Base-by-base conservation (phyloP, 2,888 invertebrate genomes). In the Tricholauxania praeusta region DNA sequence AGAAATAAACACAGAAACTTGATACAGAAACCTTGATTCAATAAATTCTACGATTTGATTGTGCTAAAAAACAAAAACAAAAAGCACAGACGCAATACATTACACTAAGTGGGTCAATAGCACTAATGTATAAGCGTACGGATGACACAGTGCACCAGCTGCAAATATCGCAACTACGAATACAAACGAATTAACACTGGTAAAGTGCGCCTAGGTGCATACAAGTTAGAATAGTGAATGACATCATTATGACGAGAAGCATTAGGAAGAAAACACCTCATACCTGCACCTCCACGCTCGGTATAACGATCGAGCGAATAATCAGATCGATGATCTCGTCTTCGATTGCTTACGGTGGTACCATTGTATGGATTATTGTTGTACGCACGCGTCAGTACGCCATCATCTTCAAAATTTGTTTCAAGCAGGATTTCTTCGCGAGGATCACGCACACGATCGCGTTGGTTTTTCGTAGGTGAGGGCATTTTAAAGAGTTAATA, bases 341-440 rank as follows among this genome's bases (percentile, higher is more conserved):
- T 80, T 8, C 82, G 79, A 77, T 84, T 86, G 52, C 81, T 81
- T 64, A 78, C 73, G 19, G 71, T 70, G 15, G 73, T 69, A 49
- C 74, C 75, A 14, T 71, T 80, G 74, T 82, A 82, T 39, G 83
- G 82, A 80, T 86, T 85, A 70, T 84, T 85, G 73, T 84, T 86
- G 77, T 87, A 86, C 59, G 87, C 87, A 52, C 83, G 84, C 32
- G 88, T 88, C 66, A 87, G 76, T n/a, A 86, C 80, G 62, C 85
- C 87, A 72, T 88, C 88, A 57, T 87, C 86, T 80, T 88, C 88
- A 72, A 88, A 88, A 78, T 88, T 88, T 15, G 88, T 88, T 80
- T 88, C 88, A 74, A 88, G 82, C n/a, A 87, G 79, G 65, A 87
- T 87, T 76, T 87, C 87, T 78, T 87, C 87, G 71, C 87, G 86